Evolutionary conservation across 2,888 invertebrate species (phyloP).

Genomic region (Elysia crispata): DNA sequence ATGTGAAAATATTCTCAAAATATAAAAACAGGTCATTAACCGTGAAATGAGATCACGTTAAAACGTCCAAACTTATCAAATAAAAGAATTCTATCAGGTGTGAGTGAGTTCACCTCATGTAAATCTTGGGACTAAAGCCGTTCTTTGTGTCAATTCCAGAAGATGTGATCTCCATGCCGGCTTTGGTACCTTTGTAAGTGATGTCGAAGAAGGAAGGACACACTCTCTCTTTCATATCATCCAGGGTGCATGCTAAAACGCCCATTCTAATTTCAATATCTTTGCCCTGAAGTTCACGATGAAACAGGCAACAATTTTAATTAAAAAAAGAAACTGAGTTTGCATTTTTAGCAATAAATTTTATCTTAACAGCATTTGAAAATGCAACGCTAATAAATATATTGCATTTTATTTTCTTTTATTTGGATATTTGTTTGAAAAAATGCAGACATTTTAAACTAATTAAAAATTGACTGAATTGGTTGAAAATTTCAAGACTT

Average conservation of each 20-base stretch:
- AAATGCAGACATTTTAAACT: no score
- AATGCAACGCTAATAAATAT: no score
- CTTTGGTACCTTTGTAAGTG: not conserved
- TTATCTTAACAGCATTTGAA: no score
- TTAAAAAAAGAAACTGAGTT: no score
- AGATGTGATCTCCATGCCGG: not conserved
- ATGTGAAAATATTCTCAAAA: not conserved
- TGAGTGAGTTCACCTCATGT: slow-evolving; percentile 24
- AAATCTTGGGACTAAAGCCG: slow-evolving; percentile 25
- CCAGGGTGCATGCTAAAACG: not conserved
- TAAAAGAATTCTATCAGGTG: no score
- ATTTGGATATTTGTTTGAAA: no score
- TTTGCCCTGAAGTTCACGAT: not conserved
- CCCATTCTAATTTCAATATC: slow-evolving; percentile 1
- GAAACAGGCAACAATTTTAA: no score
- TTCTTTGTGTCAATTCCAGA: not conserved
- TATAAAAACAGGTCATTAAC: not conserved
- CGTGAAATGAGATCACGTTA: no score
- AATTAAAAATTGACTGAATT: no score
- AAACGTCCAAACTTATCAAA: not conserved
- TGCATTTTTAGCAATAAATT: no score
- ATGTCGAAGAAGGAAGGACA: not conserved
- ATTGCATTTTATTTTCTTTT: no score
- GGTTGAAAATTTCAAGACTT: no score
- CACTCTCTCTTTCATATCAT: slow-evolving; percentile 4